Percentiles rank a stretch among this genome's conserved stretches.
Conservation (phyloP, 1,140 invertebrate species). For the Drosophila willistoni region DNA sequence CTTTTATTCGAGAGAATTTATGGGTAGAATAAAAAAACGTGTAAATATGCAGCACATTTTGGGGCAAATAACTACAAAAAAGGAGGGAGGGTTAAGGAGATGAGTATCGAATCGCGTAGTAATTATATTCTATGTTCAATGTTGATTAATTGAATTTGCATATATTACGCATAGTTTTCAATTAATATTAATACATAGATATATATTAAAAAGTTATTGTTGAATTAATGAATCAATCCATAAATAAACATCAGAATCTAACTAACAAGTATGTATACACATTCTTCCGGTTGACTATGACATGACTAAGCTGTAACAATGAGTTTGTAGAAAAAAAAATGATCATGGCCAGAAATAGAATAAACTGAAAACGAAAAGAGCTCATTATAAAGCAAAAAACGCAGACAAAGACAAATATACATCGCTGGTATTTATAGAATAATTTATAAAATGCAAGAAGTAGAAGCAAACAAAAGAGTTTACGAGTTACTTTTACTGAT, state of each 20-base stretch:
- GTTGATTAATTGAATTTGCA: conserved; percentile 72
- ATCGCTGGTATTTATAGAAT: neutral
- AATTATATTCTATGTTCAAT: too few relatives aligned
- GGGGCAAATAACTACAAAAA: neutral
- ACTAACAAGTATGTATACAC: conserved; percentile 12
- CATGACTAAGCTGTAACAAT: conserved; percentile 21
- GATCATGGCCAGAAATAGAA: conserved; percentile 11
- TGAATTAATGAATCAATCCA: conserved; percentile 53
- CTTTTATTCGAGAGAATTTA: conserved; percentile 55
- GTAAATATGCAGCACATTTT: conserved; percentile 62
- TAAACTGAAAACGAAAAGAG: neutral
- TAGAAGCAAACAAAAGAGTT: neutral
- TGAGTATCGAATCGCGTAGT: neutral
- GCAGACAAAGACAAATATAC: too few relatives aligned
- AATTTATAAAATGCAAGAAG: neutral
- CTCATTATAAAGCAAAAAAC: conserved; percentile 3
- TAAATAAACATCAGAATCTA: conserved; percentile 44
- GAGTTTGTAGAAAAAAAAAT: conserved; percentile 2
- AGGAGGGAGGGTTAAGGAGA: neutral
- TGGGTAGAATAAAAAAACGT: conserved; percentile 60
- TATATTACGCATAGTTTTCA: conserved; percentile 67
- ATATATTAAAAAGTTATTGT: conserved; percentile 33
- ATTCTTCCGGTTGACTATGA: conserved; percentile 32
- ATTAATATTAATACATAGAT: conserved; percentile 47
- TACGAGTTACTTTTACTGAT: neutral